phyloP scores from a whole-genome alignment of 2,888 invertebrate species.

The Candidula unifasciata region DNA sequence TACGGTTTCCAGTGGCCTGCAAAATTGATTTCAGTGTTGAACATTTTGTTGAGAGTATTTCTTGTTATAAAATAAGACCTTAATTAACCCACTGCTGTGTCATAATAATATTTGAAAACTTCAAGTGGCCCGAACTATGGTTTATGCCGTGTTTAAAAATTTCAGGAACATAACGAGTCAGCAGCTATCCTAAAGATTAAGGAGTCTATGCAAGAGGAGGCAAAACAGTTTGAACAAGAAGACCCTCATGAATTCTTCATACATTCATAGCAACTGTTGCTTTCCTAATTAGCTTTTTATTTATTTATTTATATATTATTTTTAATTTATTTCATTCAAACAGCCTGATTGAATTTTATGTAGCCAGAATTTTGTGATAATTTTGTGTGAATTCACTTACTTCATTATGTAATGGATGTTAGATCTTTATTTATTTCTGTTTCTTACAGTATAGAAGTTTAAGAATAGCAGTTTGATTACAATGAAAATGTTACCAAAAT shows the following conservation, averaged over 20 bases:
- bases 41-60: no score
- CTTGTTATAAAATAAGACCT: no score
- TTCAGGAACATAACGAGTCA: slow-evolving; percentile 89
- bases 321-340: neutral
- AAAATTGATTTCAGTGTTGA: no score
- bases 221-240: slow-evolving; percentile 86
- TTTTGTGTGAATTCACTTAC: neutral
- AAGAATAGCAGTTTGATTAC: slow-evolving; percentile 24
- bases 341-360: neutral
- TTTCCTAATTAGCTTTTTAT: neutral
- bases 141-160: slow-evolving; percentile 57
- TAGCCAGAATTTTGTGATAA: slow-evolving; percentile 28
- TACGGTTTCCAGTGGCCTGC: no score
- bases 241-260: slow-evolving; percentile 71
- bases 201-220: slow-evolving; percentile 99
- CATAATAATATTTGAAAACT: slow-evolving; percentile 23
- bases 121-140: slow-evolving; percentile 52
- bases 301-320: neutral
- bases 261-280: slow-evolving; percentile 64
- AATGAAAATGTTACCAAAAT: slow-evolving; percentile 27
- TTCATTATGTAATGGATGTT: neutral
- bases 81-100: neutral
- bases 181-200: slow-evolving; percentile 99
- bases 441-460: neutral
- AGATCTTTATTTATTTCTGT: neutral